Base-by-base conservation (phyloP, 2,113 vertebrate species). In the Onychorhynchus coronatus region DNA sequence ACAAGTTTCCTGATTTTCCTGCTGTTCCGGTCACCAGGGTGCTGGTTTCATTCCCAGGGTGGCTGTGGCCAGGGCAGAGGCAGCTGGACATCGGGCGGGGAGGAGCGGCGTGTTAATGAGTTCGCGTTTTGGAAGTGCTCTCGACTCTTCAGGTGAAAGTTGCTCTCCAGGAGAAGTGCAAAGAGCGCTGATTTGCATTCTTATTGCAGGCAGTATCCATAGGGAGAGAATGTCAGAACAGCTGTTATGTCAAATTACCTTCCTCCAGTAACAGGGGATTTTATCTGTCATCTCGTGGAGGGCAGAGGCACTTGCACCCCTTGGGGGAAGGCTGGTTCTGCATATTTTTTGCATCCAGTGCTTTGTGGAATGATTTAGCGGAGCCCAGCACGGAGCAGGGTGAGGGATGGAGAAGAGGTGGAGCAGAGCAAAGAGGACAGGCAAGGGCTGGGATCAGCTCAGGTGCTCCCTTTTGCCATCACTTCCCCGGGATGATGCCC, bases 231-330 rank as follows among this genome's bases (percentile, higher is more conserved):
- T 96, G 96, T 97, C 97, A 97, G 95, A 96, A 96, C 95, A 97
- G 97, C 95, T 97, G 95, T 96, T 97, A 96, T 95, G 93, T 97
- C 97, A 97, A 94, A 95, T 97, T 96, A 97, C 91, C 97, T 97
- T 96, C 90, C 84, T 95, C 68, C 87, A 91, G 91, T 70, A 96
- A 95, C 95, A 88, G 86, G 94, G 93, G 93, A 88, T 97, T 95
- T 96, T 94, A 92, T 96, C 97, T 96, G 91, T 97, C 97, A 96
- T 94, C 97, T 96, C 27, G 12, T n/a, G 86, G 81, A 97, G 94
- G 86, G 90, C 95, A 95, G 86, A 97, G 91, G 95, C 95, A 85
- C 88, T 97, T 23, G 85, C 89, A 83, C 95, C 93, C 94, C 92
- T 70, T 56, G 88, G 95, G 95, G 92, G 91, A 93, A 79, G 82